Evolutionary conservation across 2,797 vertebrate species (phyloP), one percentile per base, ranked within the genome.

Genomic region (Epinephelus coioides): DNA sequence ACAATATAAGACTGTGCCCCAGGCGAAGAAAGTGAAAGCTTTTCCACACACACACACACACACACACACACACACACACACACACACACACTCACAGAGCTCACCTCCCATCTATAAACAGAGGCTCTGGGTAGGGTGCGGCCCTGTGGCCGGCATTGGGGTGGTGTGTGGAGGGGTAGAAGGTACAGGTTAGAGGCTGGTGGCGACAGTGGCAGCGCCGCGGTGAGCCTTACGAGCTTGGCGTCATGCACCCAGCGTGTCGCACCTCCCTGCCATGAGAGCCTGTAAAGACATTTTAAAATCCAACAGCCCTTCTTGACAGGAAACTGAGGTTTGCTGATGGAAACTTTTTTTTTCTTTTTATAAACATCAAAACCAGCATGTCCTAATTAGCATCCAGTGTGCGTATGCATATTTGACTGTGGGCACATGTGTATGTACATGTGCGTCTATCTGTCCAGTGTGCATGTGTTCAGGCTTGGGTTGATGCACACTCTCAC

Each of bases 161-260:
- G 40, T 64, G 81, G 73, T 55, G 73, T 65, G n/a, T 38, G 59
- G 55, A 51, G 21, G 21, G 47, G 54, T 44, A 53, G 78, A 77
- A 87, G 85, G 83, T 86, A 77, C 88, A 90, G 92, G 91, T 92
- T 90, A 59, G 85, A 85, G 70, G 80, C 66, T 23, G 74, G 84
- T 76, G 86, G 90, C 88, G 86, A 81, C 90, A 81, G 89, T 76
- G 84, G 89, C 90, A 89, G 89, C 90, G 87, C 88, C 77, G 89
- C 72, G 90, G 92, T 86, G 73, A 91, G 79, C 59, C 65, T 92
- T 94, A 94, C 56, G 83, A 92, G 92, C 75, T 47, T 85, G 86
- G 91, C 88, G 81, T 92, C 86, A 78, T 82, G 83, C 84, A 67
- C 72, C 66, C 78, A 43, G 67, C 72, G 64, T 74, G 84, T 88